A percentile compares a stretch with the other conserved stretches of the same genome.
Evolutionary conservation across 2,888 invertebrate species (phyloP).

Genomic region (Synanthedon andrenaeformis): DNA sequence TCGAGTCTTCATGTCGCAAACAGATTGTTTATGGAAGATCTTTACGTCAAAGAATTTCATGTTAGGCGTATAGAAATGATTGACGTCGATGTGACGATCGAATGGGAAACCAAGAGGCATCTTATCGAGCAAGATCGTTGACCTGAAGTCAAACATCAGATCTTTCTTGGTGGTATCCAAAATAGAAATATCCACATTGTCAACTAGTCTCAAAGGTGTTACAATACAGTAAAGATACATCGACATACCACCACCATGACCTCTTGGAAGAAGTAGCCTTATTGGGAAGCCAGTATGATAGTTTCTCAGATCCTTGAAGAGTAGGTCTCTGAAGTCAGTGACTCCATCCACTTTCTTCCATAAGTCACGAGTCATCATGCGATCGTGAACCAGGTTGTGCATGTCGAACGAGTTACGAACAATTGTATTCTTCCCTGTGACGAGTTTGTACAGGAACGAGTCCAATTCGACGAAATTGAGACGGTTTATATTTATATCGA

Average conservation of each 20-base stretch:
- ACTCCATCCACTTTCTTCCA: constrained; percentile 74
- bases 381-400: constrained; percentile 75
- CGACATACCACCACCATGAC: constrained; percentile 74
- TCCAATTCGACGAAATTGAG: constrained; percentile 75
- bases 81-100: constrained; percentile 73
- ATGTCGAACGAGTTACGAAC: constrained; percentile 74
- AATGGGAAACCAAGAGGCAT: constrained; percentile 80
- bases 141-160: constrained; percentile 42
- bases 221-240: constrained; percentile 75
- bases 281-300: constrained; percentile 77
- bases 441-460: constrained; percentile 71
- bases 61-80: constrained; percentile 75
- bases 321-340: constrained; percentile 38
- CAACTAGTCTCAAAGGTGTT: constrained; percentile 60
- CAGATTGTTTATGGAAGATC: constrained; percentile 72
- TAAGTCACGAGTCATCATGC: constrained; percentile 73
- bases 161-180: constrained; percentile 59
- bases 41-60: constrained; percentile 74
- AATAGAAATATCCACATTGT: constrained; percentile 41
- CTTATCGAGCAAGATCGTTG: constrained; percentile 66
- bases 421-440: constrained; percentile 75
- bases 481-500: constrained; percentile 71
- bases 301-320: constrained; percentile 45
- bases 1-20: constrained; percentile 53
- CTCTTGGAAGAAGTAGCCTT: constrained; percentile 78